Conservation (phyloP, 2,797 vertebrate genomes). For the Oophaga sylvatica region DNA sequence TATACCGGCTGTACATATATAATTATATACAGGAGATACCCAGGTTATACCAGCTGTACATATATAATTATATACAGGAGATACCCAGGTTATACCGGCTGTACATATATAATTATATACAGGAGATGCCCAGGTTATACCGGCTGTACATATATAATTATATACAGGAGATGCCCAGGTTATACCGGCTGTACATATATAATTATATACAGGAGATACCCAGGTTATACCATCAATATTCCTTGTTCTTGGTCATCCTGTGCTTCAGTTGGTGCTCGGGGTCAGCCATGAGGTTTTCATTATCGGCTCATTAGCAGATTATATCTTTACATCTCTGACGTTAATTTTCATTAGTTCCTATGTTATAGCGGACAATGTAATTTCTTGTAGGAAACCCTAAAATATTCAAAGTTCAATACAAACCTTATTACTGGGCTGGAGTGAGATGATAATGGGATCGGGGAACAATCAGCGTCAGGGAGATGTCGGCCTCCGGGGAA, state of each 20-base stretch:
- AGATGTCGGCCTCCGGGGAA: slow-evolving; percentile 31
- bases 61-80: no score
- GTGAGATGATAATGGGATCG: slow-evolving; percentile 55
- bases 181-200: slow-evolving; percentile 6
- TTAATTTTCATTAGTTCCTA: slow-evolving; percentile 42
- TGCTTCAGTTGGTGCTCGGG: not conserved
- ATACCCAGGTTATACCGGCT: no score
- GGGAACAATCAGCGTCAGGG: slow-evolving; percentile 7
- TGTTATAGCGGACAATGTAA: slow-evolving; percentile 41
- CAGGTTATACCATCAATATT: not conserved
- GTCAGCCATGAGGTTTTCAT: slow-evolving; percentile 28
- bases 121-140: no score
- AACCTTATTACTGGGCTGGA: slow-evolving; percentile 36
- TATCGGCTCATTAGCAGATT: slow-evolving; percentile 44
- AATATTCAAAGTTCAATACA: slow-evolving; percentile 58
- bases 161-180: no score
- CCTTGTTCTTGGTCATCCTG: not conserved
- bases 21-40: no score
- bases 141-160: no score
- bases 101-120: no score
- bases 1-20: no score
- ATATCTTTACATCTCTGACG: not conserved
- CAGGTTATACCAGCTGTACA: no score
- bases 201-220: not conserved
- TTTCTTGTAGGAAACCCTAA: slow-evolving; percentile 48